Evolutionary conservation across 2,888 invertebrate genomes (phyloP).

Genomic region (Synanthedon myopaeformis): DNA sequence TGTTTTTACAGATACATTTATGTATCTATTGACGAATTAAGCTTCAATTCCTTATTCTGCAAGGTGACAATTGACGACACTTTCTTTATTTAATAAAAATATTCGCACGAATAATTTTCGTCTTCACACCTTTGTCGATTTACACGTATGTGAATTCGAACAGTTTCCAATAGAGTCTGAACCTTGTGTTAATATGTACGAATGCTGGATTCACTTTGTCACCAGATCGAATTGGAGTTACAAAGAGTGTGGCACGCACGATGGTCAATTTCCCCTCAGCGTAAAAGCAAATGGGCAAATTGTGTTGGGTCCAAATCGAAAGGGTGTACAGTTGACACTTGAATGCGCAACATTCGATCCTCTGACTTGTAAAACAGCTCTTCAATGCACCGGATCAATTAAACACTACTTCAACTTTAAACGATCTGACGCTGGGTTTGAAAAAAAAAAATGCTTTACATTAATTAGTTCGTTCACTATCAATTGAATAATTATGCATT

Average conservation of each 20-base stretch:
- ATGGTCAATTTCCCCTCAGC: constrained; percentile 35
- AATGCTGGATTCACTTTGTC: neutral
- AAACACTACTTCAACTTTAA: neutral
- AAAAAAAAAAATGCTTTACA: neutral
- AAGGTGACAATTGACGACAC: neutral
- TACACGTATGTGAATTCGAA: neutral
- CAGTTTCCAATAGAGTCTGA: neutral
- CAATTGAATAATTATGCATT: constrained; percentile 4
- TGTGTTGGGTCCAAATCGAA: constrained; percentile 12
- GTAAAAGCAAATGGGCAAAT: constrained; percentile 19
- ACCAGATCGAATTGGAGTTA: constrained; percentile 4
- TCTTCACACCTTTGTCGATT: neutral
- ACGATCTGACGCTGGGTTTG: neutral
- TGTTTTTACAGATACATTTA: no score
- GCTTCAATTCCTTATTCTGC: neutral
- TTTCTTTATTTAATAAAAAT: neutral
- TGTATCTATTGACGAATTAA: no score
- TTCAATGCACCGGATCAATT: neutral
- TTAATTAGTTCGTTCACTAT: neutral
- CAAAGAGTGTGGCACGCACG: constrained; percentile 26
- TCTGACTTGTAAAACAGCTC: constrained; percentile 10
- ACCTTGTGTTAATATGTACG: neutral
- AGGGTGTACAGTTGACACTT: constrained; percentile 14
- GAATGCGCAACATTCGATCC: constrained; percentile 15
- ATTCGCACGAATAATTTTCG: neutral